phyloP scores from a whole-genome alignment of 2,797 vertebrate species.

The Lophius americanus region DNA sequence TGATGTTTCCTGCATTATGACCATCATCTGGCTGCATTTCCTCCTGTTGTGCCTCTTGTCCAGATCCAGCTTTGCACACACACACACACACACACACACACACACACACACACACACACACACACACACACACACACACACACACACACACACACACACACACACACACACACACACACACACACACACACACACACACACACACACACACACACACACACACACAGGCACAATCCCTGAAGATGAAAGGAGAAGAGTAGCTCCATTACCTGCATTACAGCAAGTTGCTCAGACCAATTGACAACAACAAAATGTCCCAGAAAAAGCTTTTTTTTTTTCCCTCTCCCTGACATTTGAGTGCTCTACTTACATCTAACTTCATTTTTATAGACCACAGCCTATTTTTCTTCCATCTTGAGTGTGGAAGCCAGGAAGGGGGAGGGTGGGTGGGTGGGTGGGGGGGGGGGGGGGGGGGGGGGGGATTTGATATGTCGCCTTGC shows the following conservation, averaged over 20 bases:
- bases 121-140: constrained; percentile 50
- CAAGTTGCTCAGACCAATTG: constrained; percentile 88
- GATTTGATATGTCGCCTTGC: constrained; percentile 94
- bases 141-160: constrained; percentile 49
- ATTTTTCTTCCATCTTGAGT: constrained; percentile 90
- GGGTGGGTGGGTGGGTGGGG: constrained; percentile 26
- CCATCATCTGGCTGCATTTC: constrained; percentile 66
- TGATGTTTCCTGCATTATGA: constrained; percentile 53
- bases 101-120: constrained; percentile 39
- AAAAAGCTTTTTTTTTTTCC: constrained; percentile 86
- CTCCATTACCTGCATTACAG: constrained; percentile 97
- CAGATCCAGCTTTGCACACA: constrained; percentile 69
- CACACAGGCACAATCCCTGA: constrained; percentile 73
- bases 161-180: constrained; percentile 43
- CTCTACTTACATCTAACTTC: constrained; percentile 94
- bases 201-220: constrained; percentile 48
- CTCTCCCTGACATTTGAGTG: constrained; percentile 90
- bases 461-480: constrained; percentile 42
- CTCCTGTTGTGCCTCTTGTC: constrained; percentile 78
- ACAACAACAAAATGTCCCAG: constrained; percentile 93
- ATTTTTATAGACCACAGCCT: constrained; percentile 92
- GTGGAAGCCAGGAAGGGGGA: constrained; percentile 79
- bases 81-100: constrained; percentile 42
- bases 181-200: constrained; percentile 49
- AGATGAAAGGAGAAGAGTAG: constrained; percentile 96